These are phyloP conservation scores for Urocynchramus pylzowi DNA, from an alignment of 2,113 vertebrate genomes.

Conservation along the genomic window DNA sequence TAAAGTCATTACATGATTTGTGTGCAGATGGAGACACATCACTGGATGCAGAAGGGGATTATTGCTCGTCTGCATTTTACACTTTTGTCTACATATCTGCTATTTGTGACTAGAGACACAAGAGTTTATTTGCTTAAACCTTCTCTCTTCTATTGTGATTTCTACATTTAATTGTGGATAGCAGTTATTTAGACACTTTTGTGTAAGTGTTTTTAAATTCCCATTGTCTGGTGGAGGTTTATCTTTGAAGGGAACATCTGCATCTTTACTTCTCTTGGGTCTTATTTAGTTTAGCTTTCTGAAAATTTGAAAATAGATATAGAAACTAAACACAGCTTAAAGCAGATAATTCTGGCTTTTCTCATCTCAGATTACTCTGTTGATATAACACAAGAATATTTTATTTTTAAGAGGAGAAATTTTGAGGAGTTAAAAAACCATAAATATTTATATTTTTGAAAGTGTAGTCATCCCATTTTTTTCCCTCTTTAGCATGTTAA, in stretches of 20 bases:
- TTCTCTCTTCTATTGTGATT: background rate
- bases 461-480: background rate
- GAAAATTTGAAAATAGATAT: background rate
- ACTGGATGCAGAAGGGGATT: background rate
- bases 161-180: background rate
- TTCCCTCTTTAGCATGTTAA: background rate
- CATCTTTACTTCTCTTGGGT: background rate
- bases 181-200: background rate
- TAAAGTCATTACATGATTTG: background rate
- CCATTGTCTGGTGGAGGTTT: background rate
- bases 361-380: background rate
- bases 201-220: background rate
- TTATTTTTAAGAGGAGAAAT: background rate
- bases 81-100: background rate
- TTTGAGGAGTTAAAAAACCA: background rate
- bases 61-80: background rate
- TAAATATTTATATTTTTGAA: background rate
- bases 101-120: background rate
- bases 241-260: background rate
- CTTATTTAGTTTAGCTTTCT: background rate
- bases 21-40: background rate
- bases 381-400: background rate
- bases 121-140: background rate
- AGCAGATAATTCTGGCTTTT: background rate
- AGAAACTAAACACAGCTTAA: background rate